Evolutionary conservation across 2,888 invertebrate species (phyloP).

Genomic region (Phlogophora meticulosa): DNA sequence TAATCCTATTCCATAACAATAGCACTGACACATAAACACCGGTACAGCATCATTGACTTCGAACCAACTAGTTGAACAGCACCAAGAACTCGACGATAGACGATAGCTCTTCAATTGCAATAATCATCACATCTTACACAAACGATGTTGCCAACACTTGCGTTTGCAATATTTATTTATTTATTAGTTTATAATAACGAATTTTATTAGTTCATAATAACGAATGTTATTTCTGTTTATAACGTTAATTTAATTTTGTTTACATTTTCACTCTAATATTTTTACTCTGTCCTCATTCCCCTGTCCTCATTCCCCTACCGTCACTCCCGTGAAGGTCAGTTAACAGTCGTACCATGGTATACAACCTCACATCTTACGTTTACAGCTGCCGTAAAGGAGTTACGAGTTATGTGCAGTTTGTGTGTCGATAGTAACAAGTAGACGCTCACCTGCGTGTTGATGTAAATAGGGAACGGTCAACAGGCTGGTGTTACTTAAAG

Average conservation of each 20-base stretch:
- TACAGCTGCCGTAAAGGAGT: slow-evolving; percentile 31
- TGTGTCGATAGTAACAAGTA: slow-evolving; percentile 31
- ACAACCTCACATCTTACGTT: slow-evolving; percentile 2
- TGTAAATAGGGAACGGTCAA: background rate
- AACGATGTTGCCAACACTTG: slow-evolving; percentile 10
- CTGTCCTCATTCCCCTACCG: background rate
- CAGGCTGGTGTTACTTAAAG: slow-evolving; percentile 14
- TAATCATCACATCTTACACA: slow-evolving; percentile 19
- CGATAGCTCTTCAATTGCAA: slow-evolving; percentile 21
- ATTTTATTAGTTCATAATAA: background rate
- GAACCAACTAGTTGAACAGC: slow-evolving; percentile 16
- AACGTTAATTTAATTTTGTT: no score
- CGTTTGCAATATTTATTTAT: no score
- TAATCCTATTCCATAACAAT: slow-evolving; percentile 1
- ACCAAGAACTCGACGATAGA: slow-evolving; percentile 6
- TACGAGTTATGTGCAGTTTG: slow-evolving; percentile 24
- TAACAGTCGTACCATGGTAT: slow-evolving; percentile 10
- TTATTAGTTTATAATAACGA: no score
- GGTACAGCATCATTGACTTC: background rate
- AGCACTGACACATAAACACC: slow-evolving; percentile 2
- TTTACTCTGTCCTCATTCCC: background rate
- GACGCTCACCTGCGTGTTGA: slow-evolving; percentile 14
- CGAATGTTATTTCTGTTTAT: no score
- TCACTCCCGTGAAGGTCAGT: background rate
- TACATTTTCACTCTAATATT: no score